Percentiles rank a stretch among this genome's conserved stretches.
phyloP scores from a whole-genome alignment of 2,888 invertebrate genomes.

The Agriotes lineatus region DNA sequence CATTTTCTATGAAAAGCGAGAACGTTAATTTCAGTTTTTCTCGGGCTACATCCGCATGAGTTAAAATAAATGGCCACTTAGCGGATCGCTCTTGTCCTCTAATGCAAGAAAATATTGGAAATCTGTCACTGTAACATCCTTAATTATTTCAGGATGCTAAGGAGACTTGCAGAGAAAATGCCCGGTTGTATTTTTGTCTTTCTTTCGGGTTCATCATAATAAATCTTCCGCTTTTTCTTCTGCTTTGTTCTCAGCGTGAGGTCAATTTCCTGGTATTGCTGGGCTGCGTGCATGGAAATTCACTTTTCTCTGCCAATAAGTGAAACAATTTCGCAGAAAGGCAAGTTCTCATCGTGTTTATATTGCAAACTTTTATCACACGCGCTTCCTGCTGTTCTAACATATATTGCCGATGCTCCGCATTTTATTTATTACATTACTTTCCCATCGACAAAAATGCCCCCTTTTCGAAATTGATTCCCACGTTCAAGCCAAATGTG shows the following conservation, averaged over 20 bases:
- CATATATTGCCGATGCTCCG: constrained; percentile 9
- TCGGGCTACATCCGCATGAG: constrained; percentile 29
- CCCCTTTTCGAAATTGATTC: constrained; percentile 4
- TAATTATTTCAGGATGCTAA: constrained; percentile 37
- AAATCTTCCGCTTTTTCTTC: constrained; percentile 24
- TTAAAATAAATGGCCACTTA: constrained; percentile 40
- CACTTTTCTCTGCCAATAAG: constrained; percentile 21
- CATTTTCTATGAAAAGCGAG: constrained; percentile 32
- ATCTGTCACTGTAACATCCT: constrained; percentile 37
- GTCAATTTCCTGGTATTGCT: constrained; percentile 22
- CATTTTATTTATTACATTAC: constrained; percentile 21
- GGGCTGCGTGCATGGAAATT: constrained; percentile 11
- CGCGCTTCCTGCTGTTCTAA: constrained; percentile 3
- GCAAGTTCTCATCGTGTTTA: constrained; percentile 15
- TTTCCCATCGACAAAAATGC: constrained; percentile 11
- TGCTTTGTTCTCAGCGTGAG: constrained; percentile 12
- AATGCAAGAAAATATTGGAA: constrained; percentile 39
- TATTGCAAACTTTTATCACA: constrained; percentile 19
- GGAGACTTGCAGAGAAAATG: constrained; percentile 30
- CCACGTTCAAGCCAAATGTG: neutral
- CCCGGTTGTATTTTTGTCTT: constrained; percentile 29
- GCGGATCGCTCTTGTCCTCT: constrained; percentile 34
- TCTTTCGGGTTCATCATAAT: constrained; percentile 33
- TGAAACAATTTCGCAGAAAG: constrained; percentile 16
- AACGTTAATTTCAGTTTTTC: constrained; percentile 39